A percentile compares a stretch with the other conserved stretches of the same genome.
These are phyloP conservation scores for Oreonectes daqikongensis DNA, from an alignment of 2,797 vertebrate genomes.

Conservation along the genomic window DNA sequence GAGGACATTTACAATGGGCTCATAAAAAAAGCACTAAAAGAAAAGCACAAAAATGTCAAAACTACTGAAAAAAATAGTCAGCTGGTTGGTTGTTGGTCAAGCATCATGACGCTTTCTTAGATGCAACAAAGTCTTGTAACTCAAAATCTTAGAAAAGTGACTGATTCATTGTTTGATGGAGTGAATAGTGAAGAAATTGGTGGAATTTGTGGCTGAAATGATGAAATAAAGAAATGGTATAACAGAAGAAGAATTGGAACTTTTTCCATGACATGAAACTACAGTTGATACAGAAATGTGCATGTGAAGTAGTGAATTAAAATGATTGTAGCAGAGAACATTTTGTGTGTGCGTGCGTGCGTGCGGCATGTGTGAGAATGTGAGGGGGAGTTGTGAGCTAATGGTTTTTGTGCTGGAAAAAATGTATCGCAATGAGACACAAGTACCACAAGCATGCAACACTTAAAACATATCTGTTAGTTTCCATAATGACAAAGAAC, in stretches of 20 bases:
- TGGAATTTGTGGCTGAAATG: background rate
- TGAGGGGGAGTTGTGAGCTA: slow-evolving; percentile 57
- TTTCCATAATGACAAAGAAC: slow-evolving; percentile 79
- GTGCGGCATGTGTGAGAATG: slow-evolving; percentile 44
- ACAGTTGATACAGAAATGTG: background rate
- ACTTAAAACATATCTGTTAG: slow-evolving; percentile 62
- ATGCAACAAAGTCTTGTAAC: background rate
- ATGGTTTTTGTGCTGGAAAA: slow-evolving; percentile 56
- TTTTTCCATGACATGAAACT: background rate
- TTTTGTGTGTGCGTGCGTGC: slow-evolving; percentile 8
- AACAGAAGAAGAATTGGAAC: background rate
- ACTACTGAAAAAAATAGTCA: too few relatives aligned
- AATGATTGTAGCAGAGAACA: slow-evolving; percentile 1
- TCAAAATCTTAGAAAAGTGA: background rate
- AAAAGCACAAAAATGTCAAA: too few relatives aligned
- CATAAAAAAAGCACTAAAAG: too few relatives aligned
- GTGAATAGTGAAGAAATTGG: background rate
- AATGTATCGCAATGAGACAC: slow-evolving; percentile 54
- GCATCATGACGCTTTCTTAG: background rate
- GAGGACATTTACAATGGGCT: too few relatives aligned
- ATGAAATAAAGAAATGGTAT: slow-evolving; percentile 2
- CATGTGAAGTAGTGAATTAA: slow-evolving; percentile 24
- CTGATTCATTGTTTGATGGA: background rate
- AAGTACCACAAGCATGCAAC: slow-evolving; percentile 52
- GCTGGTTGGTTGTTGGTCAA: too few relatives aligned